Conservation (phyloP, 1,140 invertebrate species). For the Melitaea cinxia region DNA sequence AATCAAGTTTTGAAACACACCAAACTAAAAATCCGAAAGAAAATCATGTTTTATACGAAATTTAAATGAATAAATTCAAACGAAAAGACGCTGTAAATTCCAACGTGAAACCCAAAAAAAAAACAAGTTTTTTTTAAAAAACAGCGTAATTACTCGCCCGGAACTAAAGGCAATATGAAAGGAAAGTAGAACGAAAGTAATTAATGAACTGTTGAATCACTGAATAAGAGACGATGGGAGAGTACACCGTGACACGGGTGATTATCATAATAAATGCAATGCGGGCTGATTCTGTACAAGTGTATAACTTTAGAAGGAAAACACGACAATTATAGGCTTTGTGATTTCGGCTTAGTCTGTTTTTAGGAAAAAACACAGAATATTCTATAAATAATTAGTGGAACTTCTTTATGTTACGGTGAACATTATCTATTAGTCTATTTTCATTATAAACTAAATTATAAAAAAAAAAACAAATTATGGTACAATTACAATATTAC, state of each 20-base stretch:
- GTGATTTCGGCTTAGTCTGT: not conserved
- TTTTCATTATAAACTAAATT: too few species aligned
- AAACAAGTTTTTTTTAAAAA: conserved; percentile 22
- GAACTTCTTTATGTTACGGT: too few species aligned
- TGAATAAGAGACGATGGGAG: conserved; percentile 14
- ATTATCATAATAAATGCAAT: conserved; percentile 14
- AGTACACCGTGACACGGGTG: conserved; percentile 14
- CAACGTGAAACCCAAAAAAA: conserved; percentile 8
- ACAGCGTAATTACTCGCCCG: conserved; percentile 9
- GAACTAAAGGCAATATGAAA: conserved; percentile 21
- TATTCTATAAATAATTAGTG: too few species aligned
- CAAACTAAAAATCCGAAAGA: not conserved
- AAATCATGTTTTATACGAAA: not conserved
- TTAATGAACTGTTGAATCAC: conserved; percentile 36
- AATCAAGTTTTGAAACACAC: not conserved
- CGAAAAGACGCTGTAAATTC: conserved; percentile 17
- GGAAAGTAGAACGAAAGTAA: conserved; percentile 36
- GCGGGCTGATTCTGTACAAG: not conserved
- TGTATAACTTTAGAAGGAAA: not conserved
- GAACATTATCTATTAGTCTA: too few species aligned
- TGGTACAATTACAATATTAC: too few species aligned
- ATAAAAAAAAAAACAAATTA: too few species aligned
- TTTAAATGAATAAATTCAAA: conserved; percentile 8
- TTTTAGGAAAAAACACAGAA: too few species aligned
- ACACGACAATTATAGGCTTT: not conserved